Base-by-base conservation (phyloP, 2,888 invertebrate species). In the Oxycera nigricornis region DNA sequence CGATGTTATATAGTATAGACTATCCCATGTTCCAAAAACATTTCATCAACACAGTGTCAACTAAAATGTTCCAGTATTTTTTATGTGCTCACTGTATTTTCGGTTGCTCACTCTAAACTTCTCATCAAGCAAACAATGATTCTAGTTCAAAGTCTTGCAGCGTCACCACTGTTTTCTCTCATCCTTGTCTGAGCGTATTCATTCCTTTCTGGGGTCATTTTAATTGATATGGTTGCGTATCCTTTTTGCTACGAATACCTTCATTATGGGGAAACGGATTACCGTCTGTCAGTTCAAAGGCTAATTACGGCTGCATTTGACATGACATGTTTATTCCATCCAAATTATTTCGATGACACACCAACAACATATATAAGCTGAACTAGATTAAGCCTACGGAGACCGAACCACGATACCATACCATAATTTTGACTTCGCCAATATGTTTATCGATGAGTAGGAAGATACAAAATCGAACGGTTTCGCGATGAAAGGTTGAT, bases 311-410 rank as follows among this genome's bases (percentile, higher is more conserved):
- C 73, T 75, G 76, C 76, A 75, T 73, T 73, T 76, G 76, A 76
- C 76, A 76, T 76, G 76, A 73, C 76, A 75, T 75, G 75, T 75
- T 76, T 75, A 75, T 76, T 76, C 74, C 73, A 76, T 76, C 75
- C 74, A 72, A 75, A 75, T 74, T 76, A 73, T 76, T 74, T 57
- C 74, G 76, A 74, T 75, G 74, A 76, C 74, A 76, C n/a, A n/a
- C n/a, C n/a, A n/a, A n/a, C n/a, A n/a, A n/a, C n/a, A n/a, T n/a
- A n/a, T 75, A 74, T 76, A 62, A 62, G 50, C 73, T 50, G 62
- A 31, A 41, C 20, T 62, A 50, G 73, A 73, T 73, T 73, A 73
- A 24, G 3, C 20, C 11, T 24, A 55, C 3, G 22, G 55, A 55
- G 55, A 55, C 55, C 55, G 55, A 20, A 1, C 20, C 17, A 24